Base-by-base conservation (phyloP, 1,140 invertebrate species). In the Drosophila funebris region DNA sequence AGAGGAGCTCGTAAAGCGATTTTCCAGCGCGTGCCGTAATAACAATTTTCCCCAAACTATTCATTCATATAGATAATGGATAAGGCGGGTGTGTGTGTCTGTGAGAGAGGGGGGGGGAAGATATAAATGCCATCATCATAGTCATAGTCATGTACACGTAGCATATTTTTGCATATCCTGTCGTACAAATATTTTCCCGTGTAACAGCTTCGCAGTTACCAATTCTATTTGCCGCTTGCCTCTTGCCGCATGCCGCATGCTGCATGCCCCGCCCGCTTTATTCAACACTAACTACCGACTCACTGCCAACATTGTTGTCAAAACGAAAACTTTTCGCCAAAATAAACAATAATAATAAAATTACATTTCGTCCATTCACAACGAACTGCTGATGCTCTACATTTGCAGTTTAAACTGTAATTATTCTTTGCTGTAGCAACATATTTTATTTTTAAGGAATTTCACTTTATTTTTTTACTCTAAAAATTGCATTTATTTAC, bases 91-190 rank as follows among this genome's bases (percentile, higher is more conserved):
- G 33, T 41, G 27, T 22, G n/a, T n/a, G n/a, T n/a, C n/a, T n/a
- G n/a, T n/a, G n/a, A n/a, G n/a, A n/a, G n/a, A n/a, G n/a, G n/a
- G n/a, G n/a, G n/a, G n/a, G n/a, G n/a, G n/a, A n/a, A n/a, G n/a
- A n/a, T 66, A 36, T 68, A 78, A 85, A 75, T 73, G 66, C 46
- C 76, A 62, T 67, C 60, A 64, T 64, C 72, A 48, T 54, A 52
- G 53, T 70, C 57, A 39, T 54, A 27, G 44, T 44, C 61, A 57
- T 56, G 48, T 70, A 73, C 37, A 36, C 13, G 36, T 22, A 69
- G 71, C 82, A 87, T 82, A 87, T 88, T 87, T 88, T 80, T 67
- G 75, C 82, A 88, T 82, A 78, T 88, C 78, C 83, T 88, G 83
- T 73, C 46, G 83, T 78, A 87, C 82, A 87, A 87, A 87, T 88